Base-by-base conservation (phyloP, 2,888 invertebrate genomes). In the Dascillus cervinus region DNA sequence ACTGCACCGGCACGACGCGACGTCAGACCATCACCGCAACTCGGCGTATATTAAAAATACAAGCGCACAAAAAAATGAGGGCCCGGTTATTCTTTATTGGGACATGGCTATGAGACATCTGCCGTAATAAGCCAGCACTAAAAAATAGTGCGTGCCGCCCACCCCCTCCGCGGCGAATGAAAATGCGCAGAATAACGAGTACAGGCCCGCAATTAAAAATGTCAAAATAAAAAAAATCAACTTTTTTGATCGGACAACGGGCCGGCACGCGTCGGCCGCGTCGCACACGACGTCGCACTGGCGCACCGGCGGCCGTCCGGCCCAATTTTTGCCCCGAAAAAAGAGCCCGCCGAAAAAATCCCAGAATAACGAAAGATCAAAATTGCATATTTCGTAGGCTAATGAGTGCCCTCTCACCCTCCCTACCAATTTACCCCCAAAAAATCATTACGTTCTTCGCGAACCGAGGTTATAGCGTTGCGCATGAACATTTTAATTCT, bases 361-460 rank as follows among this genome's bases (percentile, higher is more conserved):
- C 29, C 22, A 26, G 31, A 41, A 47, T 44, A 40, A 39, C 37
- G 47, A 73, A 72, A 72, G 72, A 73, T 72, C 71, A 73, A 72
- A 73, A 73, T 73, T 73, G 73, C 73, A 73, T 73, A 73, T 73
- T 73, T n/a, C 72, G 71, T 72, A 72, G 70, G 73, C 71, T 73
- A 73, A 72, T 73, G 73, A 72, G 72, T 64, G 69, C 43, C 37
- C 43, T 46, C 46, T 50, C 50, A 43, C 49, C 54, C 47, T 44
- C 47, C 49, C 47, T 39, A 58, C 56, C 49, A 78, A 79, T 79
- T 79, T 79, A 77, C 78, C 79, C 79, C 80, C 81, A 81, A 82
- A 82, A 82, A 82, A 82, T 82, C 81, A 82, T 82, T 82, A 82
- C 80, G 79, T 79, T 70, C 71, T 72, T 72, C 71, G 76, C 75